Evolutionary conservation across 2,113 vertebrate genomes (phyloP).

Genomic region (Chroicocephalus ridibundus): DNA sequence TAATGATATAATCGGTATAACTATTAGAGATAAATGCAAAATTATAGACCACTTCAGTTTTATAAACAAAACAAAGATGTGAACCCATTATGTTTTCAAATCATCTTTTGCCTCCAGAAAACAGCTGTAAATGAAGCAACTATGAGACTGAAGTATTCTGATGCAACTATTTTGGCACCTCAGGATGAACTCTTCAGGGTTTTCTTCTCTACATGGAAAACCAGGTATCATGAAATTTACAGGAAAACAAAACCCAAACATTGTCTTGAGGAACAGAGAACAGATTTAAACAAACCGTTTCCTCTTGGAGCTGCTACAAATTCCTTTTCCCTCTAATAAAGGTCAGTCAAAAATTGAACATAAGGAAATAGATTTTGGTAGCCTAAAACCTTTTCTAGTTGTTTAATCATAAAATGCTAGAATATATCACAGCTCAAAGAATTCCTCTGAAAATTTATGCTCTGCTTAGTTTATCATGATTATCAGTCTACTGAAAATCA

Average conservation of each 20-base stretch:
- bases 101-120: neutral
- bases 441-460: neutral
- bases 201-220: neutral
- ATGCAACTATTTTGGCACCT: neutral
- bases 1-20: neutral
- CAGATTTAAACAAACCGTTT: neutral
- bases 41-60: neutral
- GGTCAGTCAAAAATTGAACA: neutral
- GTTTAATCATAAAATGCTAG: neutral
- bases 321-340: neutral
- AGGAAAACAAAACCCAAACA: neutral
- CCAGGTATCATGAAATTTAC: neutral
- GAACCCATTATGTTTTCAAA: neutral
- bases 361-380: neutral
- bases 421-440: neutral
- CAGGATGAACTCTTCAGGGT: neutral
- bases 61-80: neutral
- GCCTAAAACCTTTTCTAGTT: neutral
- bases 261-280: neutral
- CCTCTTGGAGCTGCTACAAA: neutral
- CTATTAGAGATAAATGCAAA: neutral
- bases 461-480: neutral
- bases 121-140: neutral
- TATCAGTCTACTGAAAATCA: neutral
- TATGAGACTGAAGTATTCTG: neutral